These are phyloP conservation scores for Erythrolamprus reginae DNA, from an alignment of 2,113 vertebrate genomes.

Conservation along the genomic window DNA sequence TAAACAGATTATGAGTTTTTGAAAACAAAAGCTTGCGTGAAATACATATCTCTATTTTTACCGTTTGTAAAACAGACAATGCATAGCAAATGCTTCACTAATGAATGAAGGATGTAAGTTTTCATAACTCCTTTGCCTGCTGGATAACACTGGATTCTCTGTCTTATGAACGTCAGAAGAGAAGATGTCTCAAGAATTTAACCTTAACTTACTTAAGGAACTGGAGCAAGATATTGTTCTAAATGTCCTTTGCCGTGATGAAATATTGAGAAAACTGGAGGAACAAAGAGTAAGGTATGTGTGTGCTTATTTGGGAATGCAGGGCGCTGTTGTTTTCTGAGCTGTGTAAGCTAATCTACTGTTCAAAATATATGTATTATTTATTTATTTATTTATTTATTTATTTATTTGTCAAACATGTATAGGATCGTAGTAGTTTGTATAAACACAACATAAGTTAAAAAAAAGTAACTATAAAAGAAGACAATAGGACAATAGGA, in stretches of 20 bases:
- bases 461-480: too few species aligned
- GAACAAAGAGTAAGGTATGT: constrained; percentile 88
- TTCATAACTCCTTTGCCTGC: neutral
- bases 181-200: constrained; percentile 67
- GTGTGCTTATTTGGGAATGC: neutral
- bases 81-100: neutral
- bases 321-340: neutral
- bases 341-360: neutral
- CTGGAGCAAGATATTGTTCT: constrained; percentile 78
- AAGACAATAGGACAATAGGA: too few species aligned
- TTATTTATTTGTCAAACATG: too few species aligned
- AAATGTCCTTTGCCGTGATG: constrained; percentile 84
- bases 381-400: too few species aligned
- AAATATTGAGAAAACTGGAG: constrained; percentile 72
- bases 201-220: constrained; percentile 75
- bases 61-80: constrained; percentile 14
- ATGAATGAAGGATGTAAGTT: neutral
- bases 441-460: too few species aligned
- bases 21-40: neutral
- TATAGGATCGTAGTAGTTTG: too few species aligned
- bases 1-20: neutral
- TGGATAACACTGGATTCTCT: neutral
- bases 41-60: neutral
- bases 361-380: neutral
- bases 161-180: neutral